Conservation (phyloP, 2,113 vertebrate genomes). For the Bubalus kerabau region DNA sequence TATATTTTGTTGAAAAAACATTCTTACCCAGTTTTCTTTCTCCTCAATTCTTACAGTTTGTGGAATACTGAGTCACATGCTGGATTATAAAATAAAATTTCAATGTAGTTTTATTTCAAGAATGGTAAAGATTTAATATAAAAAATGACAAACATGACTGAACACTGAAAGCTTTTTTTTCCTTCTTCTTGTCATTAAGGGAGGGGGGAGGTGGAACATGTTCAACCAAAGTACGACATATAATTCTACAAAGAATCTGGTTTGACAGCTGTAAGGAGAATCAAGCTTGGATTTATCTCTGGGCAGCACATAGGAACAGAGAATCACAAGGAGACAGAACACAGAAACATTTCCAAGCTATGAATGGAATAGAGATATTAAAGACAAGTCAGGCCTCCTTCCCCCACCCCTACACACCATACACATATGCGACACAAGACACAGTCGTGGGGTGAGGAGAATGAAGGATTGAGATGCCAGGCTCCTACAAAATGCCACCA, state of each 20-base stretch:
- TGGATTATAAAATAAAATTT: conserved; percentile 32
- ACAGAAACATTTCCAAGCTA: conserved; percentile 56
- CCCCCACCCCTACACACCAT: background rate
- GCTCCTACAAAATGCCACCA: conserved; percentile 53
- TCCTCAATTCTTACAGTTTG: background rate
- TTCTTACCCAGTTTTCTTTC: conserved; percentile 31
- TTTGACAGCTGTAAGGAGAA: conserved; percentile 54
- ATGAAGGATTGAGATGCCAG: conserved; percentile 52
- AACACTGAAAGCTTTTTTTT: background rate
- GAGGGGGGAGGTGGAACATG: background rate
- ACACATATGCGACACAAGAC: conserved; percentile 55
- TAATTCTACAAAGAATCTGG: conserved; percentile 44
- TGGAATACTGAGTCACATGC: conserved; percentile 17
- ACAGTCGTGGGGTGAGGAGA: conserved; percentile 36
- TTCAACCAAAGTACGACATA: conserved; percentile 43
- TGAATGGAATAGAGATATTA: conserved; percentile 3
- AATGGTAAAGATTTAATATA: conserved; percentile 26
- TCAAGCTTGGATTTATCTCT: conserved; percentile 20
- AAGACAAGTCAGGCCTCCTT: background rate
- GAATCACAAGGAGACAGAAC: conserved; percentile 51
- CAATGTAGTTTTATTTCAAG: conserved; percentile 40
- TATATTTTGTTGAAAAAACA: conserved; percentile 32
- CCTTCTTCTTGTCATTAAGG: background rate
- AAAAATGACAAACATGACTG: conserved; percentile 5
- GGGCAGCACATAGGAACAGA: conserved; percentile 38